Evolutionary conservation across 1,140 invertebrate species (phyloP).

Genomic region (Mactra quadrangularis): DNA sequence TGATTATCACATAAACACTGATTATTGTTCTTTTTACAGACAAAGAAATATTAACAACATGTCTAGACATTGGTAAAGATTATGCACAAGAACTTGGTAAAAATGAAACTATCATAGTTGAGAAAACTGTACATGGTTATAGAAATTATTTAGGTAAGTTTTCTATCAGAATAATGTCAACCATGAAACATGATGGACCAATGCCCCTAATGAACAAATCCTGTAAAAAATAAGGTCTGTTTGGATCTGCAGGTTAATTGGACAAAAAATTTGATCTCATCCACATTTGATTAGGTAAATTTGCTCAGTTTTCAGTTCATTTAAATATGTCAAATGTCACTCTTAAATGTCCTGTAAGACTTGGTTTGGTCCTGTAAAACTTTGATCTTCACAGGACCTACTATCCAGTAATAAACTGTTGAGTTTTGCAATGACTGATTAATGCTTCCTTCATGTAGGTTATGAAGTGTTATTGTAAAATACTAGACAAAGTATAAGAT

Average conservation of each 20-base stretch:
- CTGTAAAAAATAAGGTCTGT: neutral
- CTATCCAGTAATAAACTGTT: too few relatives aligned
- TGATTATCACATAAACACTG: too few relatives aligned
- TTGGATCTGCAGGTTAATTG: neutral
- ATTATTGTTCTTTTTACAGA: neutral
- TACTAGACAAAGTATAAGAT: neutral
- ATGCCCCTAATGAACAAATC: neutral
- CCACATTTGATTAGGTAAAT: too few relatives aligned
- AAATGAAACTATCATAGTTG: neutral
- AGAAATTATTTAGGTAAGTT: conserved; percentile 25
- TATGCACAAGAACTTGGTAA: neutral
- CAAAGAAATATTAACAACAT: neutral
- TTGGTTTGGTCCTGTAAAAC: too few relatives aligned
- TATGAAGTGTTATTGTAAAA: neutral
- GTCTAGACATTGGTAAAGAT: neutral
- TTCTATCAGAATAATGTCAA: neutral
- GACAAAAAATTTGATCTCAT: too few relatives aligned
- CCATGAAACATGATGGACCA: neutral
- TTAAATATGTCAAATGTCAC: too few relatives aligned
- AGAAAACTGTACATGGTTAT: neutral
- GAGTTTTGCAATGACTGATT: too few relatives aligned
- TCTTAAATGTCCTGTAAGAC: neutral
- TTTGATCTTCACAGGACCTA: too few relatives aligned
- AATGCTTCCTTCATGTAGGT: neutral
- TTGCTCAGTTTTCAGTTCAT: too few relatives aligned